A percentile compares a stretch with the other conserved stretches of the same genome.
Evolutionary conservation across 37 sponge, comb jelly and placozoan genomes (phyloP).

Genomic region (Axinella damicornis): DNA sequence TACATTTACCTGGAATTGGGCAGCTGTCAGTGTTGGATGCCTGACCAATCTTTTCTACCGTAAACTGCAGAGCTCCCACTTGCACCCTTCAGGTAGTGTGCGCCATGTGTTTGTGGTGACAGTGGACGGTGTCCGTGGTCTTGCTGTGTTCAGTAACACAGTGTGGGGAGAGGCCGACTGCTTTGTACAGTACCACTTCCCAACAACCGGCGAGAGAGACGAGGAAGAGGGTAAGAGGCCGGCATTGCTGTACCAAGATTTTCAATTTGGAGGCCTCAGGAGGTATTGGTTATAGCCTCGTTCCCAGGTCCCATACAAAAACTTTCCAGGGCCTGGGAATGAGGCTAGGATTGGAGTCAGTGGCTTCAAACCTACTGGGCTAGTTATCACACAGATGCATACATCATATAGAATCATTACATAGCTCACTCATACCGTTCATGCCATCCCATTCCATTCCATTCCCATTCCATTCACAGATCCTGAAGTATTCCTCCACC

Average conservation of each 20-base stretch:
- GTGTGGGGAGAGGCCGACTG: slow-evolving; percentile 95
- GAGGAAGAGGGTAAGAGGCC: slow-evolving; percentile 1
- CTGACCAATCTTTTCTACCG: no score
- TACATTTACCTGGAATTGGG: no score
- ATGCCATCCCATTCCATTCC: background rate
- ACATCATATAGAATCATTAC: no score
- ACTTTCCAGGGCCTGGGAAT: no score
- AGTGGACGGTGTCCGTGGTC: slow-evolving; percentile 46
- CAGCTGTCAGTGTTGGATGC: no score
- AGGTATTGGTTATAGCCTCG: background rate
- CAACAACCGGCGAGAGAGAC: slow-evolving; percentile 5
- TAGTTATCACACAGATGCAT: no score
- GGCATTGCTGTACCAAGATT: no score
- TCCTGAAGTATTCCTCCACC: slow-evolving; percentile 11
- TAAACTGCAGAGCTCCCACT: no score
- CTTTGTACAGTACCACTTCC: slow-evolving; percentile 89
- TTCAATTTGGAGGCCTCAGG: no score
- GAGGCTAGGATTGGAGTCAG: no score
- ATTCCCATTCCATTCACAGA: background rate
- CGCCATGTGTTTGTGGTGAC: slow-evolving; percentile 60
- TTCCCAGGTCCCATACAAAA: background rate
- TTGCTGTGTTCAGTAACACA: slow-evolving; percentile 32
- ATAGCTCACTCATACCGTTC: no score
- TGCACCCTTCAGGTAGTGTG: background rate
- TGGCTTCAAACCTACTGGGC: no score